A percentile compares a stretch with the other conserved stretches of the same genome.
phyloP scores from a whole-genome alignment of 2,113 vertebrate species.

The Tichodroma muraria region DNA sequence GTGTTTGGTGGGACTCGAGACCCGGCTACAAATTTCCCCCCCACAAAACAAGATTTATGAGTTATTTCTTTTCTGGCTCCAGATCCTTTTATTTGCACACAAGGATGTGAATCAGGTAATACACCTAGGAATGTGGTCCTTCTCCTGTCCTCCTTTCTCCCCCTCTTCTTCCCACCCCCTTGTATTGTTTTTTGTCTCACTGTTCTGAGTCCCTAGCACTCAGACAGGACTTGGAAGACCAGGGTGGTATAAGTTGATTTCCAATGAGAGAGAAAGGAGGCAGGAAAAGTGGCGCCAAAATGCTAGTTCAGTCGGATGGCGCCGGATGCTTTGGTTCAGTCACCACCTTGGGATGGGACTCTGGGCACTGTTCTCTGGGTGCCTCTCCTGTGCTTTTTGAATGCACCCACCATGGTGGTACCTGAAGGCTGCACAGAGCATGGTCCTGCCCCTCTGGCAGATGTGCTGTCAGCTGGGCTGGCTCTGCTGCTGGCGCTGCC shows the following conservation, averaged over 20 bases:
- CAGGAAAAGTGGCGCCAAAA: not conserved
- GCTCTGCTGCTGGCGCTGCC: not conserved
- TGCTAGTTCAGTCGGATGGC: too few relatives aligned
- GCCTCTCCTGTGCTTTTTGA: not conserved
- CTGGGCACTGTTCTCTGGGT: not conserved
- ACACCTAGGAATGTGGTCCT: not conserved
- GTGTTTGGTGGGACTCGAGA: not conserved
- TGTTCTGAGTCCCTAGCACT: not conserved
- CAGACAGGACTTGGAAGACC: not conserved
- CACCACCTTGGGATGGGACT: not conserved
- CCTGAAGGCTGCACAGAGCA: not conserved
- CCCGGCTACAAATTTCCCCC: not conserved
- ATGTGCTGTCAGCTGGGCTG: not conserved
- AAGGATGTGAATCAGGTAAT: not conserved
- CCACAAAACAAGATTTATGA: not conserved
- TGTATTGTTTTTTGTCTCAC: not conserved
- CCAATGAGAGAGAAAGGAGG: not conserved
- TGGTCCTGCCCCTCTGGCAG: not conserved
- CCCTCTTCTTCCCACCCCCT: not conserved
- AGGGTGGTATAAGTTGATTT: not conserved
- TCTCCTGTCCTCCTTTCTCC: not conserved
- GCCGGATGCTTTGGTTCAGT: not conserved
- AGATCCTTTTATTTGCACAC: not conserved
- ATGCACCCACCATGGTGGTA: fast-evolving
- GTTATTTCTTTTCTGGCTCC: not conserved